phyloP scores from a whole-genome alignment of 2,888 invertebrate species.

The Eupithecia vulgata region DNA sequence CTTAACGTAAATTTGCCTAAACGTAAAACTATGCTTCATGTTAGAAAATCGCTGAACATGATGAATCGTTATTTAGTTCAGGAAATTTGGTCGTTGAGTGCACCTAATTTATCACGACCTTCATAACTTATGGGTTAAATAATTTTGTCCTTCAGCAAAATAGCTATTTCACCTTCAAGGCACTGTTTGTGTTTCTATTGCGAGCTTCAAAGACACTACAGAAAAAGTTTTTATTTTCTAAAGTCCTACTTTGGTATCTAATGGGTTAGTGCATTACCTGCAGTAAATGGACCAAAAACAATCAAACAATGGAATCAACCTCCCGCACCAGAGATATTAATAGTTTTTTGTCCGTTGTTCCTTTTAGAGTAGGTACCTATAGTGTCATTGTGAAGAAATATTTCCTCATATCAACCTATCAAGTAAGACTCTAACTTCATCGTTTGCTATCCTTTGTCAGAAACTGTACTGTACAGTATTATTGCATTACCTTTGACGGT shows the following conservation, averaged over 20 bases:
- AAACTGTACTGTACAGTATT: not conserved
- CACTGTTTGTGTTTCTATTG: not conserved
- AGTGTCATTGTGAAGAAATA: not conserved
- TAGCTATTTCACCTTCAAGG: not conserved
- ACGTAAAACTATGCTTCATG: not conserved
- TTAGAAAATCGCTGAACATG: not conserved
- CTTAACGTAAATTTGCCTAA: not conserved
- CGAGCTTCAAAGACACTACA: not conserved
- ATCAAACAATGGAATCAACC: too few relatives aligned
- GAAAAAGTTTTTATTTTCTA: not conserved
- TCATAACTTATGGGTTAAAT: not conserved
- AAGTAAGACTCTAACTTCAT: not conserved
- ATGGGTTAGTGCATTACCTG: not conserved
- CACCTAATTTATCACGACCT: not conserved
- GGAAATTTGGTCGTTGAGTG: not conserved
- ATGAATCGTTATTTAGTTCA: not conserved
- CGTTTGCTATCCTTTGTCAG: not conserved
- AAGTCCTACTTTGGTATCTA: not conserved
- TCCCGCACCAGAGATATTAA: not conserved
- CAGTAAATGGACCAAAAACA: too few relatives aligned
- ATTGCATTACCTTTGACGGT: not conserved
- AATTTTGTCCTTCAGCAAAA: conserved; percentile 2
- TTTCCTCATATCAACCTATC: not conserved
- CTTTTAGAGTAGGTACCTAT: not conserved
- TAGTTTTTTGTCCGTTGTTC: not conserved